Evolutionary conservation across 2,113 vertebrate species (phyloP).

Genomic region (Chascanopsetta lugubris): DNA sequence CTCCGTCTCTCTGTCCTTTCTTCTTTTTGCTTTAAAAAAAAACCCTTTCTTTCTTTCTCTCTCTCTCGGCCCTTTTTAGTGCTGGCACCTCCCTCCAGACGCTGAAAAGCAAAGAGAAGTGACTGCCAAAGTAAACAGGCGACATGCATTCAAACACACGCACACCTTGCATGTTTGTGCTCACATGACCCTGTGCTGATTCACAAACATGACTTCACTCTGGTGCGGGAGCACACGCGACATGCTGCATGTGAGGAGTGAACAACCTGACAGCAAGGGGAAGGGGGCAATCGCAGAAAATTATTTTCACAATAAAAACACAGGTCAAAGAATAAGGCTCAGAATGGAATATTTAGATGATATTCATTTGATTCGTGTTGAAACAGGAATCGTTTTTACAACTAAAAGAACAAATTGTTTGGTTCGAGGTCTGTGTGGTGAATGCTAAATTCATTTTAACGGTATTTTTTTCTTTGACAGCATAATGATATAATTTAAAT

Average conservation of each 20-base stretch:
- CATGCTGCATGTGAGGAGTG: constrained; percentile 1
- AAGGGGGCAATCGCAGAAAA: neutral
- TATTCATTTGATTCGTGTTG: no score
- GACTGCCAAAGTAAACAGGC: constrained; percentile 72
- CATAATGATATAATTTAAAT: no score
- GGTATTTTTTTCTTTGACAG: no score
- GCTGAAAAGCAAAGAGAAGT: constrained; percentile 57
- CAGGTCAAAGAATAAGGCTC: no score
- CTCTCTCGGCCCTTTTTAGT: constrained; percentile 49
- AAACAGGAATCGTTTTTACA: no score
- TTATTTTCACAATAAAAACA: neutral
- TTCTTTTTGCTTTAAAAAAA: constrained; percentile 38
- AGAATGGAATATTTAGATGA: no score
- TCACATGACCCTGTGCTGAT: constrained; percentile 33
- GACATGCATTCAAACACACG: constrained; percentile 50
- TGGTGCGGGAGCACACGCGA: constrained; percentile 13
- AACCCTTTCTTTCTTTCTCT: constrained; percentile 30
- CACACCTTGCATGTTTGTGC: constrained; percentile 58
- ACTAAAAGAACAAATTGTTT: neutral
- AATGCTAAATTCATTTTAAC: no score
- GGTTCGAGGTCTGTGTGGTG: neutral
- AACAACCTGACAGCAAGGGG: neutral
- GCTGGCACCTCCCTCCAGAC: constrained; percentile 60
- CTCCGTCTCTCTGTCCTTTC: constrained; percentile 42
- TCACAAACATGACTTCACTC: constrained; percentile 37